Evolutionary conservation across 2,113 vertebrate species (phyloP).

Genomic region (Ondatra zibethicus): DNA sequence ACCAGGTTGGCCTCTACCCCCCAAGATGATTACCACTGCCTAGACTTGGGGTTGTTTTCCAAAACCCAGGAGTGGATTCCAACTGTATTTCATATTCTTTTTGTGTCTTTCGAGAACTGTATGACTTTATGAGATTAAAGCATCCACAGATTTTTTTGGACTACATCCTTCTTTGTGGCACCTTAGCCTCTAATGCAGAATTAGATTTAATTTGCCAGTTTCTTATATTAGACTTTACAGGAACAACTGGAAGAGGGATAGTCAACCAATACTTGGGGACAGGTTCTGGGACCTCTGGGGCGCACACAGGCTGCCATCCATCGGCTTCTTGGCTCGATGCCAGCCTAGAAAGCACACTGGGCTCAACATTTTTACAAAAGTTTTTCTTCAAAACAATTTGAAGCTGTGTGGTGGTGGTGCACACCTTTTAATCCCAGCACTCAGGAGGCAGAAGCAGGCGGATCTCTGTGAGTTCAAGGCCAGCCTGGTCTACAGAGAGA

Average conservation of each 20-base stretch:
- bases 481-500: no score
- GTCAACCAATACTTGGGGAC: background rate
- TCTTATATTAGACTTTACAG: background rate
- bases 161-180: background rate
- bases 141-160: background rate
- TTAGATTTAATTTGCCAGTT: conserved; percentile 4
- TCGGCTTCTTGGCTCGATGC: conserved; percentile 10
- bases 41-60: background rate
- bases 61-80: background rate
- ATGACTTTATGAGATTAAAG: background rate
- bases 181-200: background rate
- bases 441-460: no score
- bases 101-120: background rate
- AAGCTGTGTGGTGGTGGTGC: background rate
- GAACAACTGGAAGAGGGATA: background rate
- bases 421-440: no score
- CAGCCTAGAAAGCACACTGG: background rate
- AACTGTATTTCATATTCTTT: background rate
- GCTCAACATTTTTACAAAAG: background rate
- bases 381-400: background rate
- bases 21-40: background rate
- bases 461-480: no score
- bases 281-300: background rate
- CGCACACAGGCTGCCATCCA: background rate
- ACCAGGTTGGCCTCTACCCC: background rate